Evolutionary conservation across 1,140 invertebrate species (phyloP), one percentile per base, ranked within the genome.

Genomic region (Apis florea): DNA sequence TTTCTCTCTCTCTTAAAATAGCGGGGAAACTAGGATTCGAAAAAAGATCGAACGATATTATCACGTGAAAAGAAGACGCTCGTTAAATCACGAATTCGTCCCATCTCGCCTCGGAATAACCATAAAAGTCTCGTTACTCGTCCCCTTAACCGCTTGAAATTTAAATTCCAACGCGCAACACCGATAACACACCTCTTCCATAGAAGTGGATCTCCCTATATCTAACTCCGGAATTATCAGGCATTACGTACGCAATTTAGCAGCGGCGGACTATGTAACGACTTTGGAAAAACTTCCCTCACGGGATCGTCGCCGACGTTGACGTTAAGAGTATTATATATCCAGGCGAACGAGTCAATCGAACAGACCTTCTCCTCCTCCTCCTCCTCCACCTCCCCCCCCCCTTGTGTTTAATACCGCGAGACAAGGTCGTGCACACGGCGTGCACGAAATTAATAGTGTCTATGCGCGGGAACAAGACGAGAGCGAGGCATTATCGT

Each of bases 381-480:
- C 17, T 0, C 54, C 6, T 19, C 9, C 17, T 6, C 17, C 4
- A 1, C 3, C 19, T 19, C 26, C 31, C 26, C 40, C 72, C 68
- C 26, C 31, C 26, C 40, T 69, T 69, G 85, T 69, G 67, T 70
- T 24, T 83, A 83, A 63, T 74, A 26, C 84, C 70, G 79, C 72
- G 83, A 79, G 82, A 86, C 79, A 82, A n/a, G 88, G 72, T 86
- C 85, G 72, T 47, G 84, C 64, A 61, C 68, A 75, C 63, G 85
- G 84, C 83, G 13, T 15, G 5, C 1, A 88, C 73, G 85, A 90
- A 93, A 93, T 93, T 93, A 93, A 92, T 93, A 93, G 91, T 93
- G 92, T 92, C 92, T 90, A 91, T 92, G 89, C 91, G 85, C 84
- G 85, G 82, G 83, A 84, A 86, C 82, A 84, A 75, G 82, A 85